A percentile compares a stretch with the other conserved stretches of the same genome.
These are phyloP conservation scores for Hystrix brachyura DNA, from an alignment of 2,113 vertebrate species.

Conservation along the genomic window DNA sequence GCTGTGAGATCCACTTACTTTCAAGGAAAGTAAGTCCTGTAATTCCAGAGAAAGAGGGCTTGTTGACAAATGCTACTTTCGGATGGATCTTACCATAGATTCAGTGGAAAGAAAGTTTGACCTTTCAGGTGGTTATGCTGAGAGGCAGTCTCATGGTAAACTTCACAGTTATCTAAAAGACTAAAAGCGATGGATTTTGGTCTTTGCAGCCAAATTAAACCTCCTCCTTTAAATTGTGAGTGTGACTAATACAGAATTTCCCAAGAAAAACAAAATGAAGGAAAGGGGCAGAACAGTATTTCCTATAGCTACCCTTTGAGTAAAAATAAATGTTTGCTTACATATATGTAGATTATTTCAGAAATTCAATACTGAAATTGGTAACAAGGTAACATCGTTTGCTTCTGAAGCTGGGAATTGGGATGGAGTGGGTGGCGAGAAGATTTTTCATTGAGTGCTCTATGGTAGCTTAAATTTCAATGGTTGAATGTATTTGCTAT, in stretches of 20 bases:
- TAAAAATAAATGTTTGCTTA: not conserved
- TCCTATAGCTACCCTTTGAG: not conserved
- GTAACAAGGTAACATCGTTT: not conserved
- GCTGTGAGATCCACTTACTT: not conserved
- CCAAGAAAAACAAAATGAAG: not conserved
- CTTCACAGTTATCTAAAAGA: constrained; percentile 1
- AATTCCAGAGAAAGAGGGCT: not conserved
- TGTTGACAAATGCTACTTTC: constrained; percentile 1
- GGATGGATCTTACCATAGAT: not conserved
- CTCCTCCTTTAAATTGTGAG: not conserved
- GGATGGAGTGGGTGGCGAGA: not conserved
- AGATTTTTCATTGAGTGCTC: not conserved
- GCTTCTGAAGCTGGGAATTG: not conserved
- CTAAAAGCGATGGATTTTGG: not conserved
- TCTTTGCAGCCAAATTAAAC: not conserved
- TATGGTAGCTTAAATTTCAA: not conserved
- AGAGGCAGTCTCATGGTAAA: not conserved
- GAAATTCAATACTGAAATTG: not conserved
- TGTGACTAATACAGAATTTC: constrained; percentile 9
- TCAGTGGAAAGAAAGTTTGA: not conserved
- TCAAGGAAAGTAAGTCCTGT: not conserved
- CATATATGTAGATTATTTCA: not conserved
- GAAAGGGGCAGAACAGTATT: not conserved
- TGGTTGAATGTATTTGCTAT: constrained; percentile 9
- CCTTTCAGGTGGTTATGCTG: not conserved